Conservation (phyloP, 2,888 invertebrate genomes). For the Sarcophaga variegata region DNA sequence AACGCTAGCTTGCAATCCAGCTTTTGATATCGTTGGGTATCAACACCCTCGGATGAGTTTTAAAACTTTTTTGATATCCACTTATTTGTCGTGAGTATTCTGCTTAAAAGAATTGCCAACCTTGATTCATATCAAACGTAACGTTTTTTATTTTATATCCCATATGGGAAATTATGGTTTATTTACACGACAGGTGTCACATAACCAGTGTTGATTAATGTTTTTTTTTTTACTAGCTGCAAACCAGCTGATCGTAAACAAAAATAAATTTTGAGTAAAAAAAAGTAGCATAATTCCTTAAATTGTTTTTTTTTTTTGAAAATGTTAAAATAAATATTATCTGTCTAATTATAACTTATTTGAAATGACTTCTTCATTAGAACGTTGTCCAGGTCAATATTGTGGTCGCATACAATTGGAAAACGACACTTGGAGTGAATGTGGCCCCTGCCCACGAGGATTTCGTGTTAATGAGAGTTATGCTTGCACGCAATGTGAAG, state of each 20-base stretch:
- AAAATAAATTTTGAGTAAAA: conserved; percentile 19
- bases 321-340: conserved; percentile 14
- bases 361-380: conserved; percentile 57
- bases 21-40: no score
- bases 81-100: no score
- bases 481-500: conserved; percentile 89
- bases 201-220: conserved; percentile 36
- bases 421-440: conserved; percentile 89
- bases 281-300: conserved; percentile 2
- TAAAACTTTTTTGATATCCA: no score
- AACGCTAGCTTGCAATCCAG: no score
- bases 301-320: neutral
- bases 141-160: neutral
- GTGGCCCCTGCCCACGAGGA: conserved; percentile 94
- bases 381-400: conserved; percentile 79
- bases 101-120: neutral
- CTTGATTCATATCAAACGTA: neutral
- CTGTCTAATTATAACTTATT: neutral
- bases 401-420: conserved; percentile 84
- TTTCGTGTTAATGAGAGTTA: conserved; percentile 87
- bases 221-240: neutral
- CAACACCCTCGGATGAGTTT: no score
- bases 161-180: neutral
- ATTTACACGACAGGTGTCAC: conserved; percentile 10
- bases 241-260: conserved; percentile 45